These are phyloP conservation scores for Lota lota DNA, from an alignment of 2,113 vertebrate species.

Conservation along the genomic window DNA sequence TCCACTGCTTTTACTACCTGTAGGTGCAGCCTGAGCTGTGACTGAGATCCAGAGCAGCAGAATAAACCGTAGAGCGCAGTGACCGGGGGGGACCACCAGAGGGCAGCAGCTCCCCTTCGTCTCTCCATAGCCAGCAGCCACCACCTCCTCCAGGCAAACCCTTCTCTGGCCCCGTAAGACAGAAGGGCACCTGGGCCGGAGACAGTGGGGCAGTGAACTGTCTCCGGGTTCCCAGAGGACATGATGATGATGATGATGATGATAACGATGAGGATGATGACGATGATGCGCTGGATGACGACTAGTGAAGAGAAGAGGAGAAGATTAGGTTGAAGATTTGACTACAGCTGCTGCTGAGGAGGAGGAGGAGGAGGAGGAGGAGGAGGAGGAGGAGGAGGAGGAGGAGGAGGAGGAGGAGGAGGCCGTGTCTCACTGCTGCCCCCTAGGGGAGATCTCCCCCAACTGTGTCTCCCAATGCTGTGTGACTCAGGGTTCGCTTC, in stretches of 20 bases:
- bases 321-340: constrained; percentile 31
- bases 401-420: constrained; percentile 10
- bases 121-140: constrained; percentile 73
- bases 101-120: constrained; percentile 59
- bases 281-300: constrained; percentile 26
- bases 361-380: constrained; percentile 24
- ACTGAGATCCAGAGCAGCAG: constrained; percentile 39
- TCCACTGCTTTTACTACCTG: constrained; percentile 2
- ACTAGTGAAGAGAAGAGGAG: constrained; percentile 22
- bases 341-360: constrained; percentile 13
- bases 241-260: constrained; percentile 45
- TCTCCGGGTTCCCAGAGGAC: constrained; percentile 44
- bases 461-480: constrained; percentile 56
- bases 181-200: not conserved
- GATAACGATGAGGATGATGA: constrained; percentile 1
- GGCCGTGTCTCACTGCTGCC: constrained; percentile 53
- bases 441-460: constrained; percentile 62
- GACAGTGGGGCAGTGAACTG: constrained; percentile 14
- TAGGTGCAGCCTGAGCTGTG: constrained; percentile 48
- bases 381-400: constrained; percentile 18
- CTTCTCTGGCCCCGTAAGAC: constrained; percentile 50
- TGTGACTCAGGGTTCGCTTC: constrained; percentile 77
- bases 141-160: constrained; percentile 78
- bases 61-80: constrained; percentile 43
- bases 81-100: constrained; percentile 56